These are phyloP conservation scores for Siniperca undulata DNA, from an alignment of 2,797 vertebrate species.

Conservation along the genomic window DNA sequence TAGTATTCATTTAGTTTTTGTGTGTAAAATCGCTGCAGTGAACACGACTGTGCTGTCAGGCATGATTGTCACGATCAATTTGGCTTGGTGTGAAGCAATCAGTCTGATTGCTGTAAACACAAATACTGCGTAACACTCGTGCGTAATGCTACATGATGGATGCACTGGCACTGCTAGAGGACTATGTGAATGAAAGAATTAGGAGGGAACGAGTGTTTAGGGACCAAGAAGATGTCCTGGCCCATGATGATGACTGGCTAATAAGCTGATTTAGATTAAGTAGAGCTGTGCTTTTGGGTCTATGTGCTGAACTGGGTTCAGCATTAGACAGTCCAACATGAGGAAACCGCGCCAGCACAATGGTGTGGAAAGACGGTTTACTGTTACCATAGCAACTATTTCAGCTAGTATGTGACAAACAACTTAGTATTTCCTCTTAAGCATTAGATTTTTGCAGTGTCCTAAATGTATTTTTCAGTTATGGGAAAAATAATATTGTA, in stretches of 20 bases:
- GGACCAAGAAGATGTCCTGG: background rate
- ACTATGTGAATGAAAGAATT: background rate
- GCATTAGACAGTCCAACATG: no score
- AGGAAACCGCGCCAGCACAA: no score
- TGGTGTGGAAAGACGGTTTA: background rate
- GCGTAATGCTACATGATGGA: background rate
- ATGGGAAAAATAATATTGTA: background rate
- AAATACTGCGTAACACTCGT: background rate
- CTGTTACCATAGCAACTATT: slow-evolving; percentile 4
- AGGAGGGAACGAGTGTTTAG: background rate
- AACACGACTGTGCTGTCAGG: no score
- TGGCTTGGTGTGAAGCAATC: no score
- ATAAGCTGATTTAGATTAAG: background rate
- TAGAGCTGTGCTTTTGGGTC: background rate
- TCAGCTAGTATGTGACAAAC: slow-evolving; percentile 15
- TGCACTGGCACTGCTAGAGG: background rate
- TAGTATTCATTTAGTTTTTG: no score
- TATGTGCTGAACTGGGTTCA: background rate
- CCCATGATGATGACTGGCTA: slow-evolving; percentile 8
- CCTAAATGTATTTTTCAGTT: slow-evolving; percentile 1
- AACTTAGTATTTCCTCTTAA: slow-evolving; percentile 8
- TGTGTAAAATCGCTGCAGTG: no score
- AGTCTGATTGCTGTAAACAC: no score
- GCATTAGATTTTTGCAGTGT: slow-evolving; percentile 8
- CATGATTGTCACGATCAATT: no score